A percentile compares a stretch with the other conserved stretches of the same genome.
These are phyloP conservation scores for Carassius carassius DNA, from an alignment of 2,113 vertebrate species.

Conservation along the genomic window DNA sequence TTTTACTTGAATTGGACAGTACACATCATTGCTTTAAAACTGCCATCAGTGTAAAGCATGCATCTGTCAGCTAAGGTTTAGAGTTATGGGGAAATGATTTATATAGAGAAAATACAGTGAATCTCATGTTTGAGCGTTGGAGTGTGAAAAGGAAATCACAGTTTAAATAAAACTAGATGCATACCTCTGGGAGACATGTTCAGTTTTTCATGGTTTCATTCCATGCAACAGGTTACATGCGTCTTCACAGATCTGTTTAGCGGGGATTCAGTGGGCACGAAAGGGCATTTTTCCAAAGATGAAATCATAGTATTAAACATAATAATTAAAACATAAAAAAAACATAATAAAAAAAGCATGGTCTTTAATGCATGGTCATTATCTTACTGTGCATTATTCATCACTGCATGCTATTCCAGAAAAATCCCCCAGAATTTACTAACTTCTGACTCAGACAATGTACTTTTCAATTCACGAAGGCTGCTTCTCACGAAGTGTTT, in stretches of 20 bases:
- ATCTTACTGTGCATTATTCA: background rate
- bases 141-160: constrained; percentile 64
- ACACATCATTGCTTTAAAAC: constrained; percentile 12
- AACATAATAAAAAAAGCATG: background rate
- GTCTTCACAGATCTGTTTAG: constrained; percentile 8
- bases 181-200: constrained; percentile 67
- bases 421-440: background rate
- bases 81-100: constrained; percentile 28
- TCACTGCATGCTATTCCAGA: background rate
- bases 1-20: constrained; percentile 12
- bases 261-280: background rate
- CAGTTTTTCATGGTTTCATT: constrained; percentile 71
- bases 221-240: constrained; percentile 53
- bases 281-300: background rate
- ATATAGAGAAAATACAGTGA: background rate
- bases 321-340: background rate
- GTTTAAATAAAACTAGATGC: constrained; percentile 67
- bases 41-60: constrained; percentile 5
- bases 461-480: background rate
- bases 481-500: background rate
- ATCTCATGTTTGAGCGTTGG: background rate
- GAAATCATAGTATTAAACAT: too few species aligned
- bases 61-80: constrained; percentile 17
- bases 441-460: background rate
- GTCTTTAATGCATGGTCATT: background rate